Conservation (phyloP, 2,888 invertebrate species). For the Drosophila eohydei region DNA sequence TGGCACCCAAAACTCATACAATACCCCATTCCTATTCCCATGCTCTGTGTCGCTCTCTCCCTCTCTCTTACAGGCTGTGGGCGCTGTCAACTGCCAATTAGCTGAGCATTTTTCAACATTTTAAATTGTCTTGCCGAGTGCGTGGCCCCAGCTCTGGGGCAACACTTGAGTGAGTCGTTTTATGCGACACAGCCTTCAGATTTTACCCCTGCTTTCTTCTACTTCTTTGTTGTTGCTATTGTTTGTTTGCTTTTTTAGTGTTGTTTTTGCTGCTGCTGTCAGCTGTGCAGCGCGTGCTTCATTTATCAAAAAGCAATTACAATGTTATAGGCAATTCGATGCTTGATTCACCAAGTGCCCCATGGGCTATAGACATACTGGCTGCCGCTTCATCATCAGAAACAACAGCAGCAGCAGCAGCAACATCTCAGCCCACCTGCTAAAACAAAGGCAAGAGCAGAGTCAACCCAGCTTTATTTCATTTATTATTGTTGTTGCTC, state of each 20-base stretch:
- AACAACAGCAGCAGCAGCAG: neutral
- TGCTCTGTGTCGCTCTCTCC: neutral
- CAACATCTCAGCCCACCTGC: slow-evolving; percentile 19
- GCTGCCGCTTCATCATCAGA: neutral
- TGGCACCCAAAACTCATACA: slow-evolving; percentile 19
- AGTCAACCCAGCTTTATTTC: slow-evolving; percentile 18
- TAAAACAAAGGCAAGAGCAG: slow-evolving; percentile 31
- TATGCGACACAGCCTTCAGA: slow-evolving; percentile 54
- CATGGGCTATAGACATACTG: slow-evolving; percentile 30
- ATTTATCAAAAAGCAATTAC: slow-evolving; percentile 78
- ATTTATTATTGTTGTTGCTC: slow-evolving; percentile 14
- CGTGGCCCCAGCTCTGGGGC: slow-evolving; percentile 62
- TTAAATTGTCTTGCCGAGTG: slow-evolving; percentile 76
- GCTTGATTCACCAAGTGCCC: slow-evolving; percentile 28
- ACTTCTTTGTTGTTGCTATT: slow-evolving; percentile 3
- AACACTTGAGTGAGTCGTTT: slow-evolving; percentile 73
- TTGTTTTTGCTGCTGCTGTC: slow-evolving; percentile 55
- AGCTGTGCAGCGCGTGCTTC: slow-evolving; percentile 78
- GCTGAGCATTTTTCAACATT: slow-evolving; percentile 77
- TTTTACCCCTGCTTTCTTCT: slow-evolving; percentile 20
- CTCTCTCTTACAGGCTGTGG: slow-evolving; percentile 40
- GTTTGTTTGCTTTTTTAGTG: slow-evolving; percentile 10
- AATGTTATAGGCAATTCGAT: slow-evolving; percentile 74
- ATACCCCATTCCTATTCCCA: neutral
- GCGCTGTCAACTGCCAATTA: slow-evolving; percentile 76